Conservation (phyloP, 1,140 invertebrate species). For the Scylla paramamosain region DNA sequence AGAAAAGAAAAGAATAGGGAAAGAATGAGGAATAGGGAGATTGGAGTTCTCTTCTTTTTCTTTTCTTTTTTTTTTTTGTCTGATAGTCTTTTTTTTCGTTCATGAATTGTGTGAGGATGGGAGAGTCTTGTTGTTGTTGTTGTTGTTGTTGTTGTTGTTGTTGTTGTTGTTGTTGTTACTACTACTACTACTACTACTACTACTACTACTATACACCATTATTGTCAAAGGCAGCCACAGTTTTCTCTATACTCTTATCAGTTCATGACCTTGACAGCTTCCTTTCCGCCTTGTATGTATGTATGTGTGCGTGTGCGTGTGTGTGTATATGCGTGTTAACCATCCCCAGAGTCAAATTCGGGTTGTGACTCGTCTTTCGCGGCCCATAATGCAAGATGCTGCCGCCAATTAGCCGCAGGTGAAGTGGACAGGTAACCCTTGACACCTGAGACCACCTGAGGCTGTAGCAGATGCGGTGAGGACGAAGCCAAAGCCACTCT, state of each 20-base stretch:
- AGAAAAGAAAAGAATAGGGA: neutral
- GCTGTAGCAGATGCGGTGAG: neutral
- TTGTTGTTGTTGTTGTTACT: neutral
- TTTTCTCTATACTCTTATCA: neutral
- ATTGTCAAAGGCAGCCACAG: neutral
- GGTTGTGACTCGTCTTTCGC: neutral
- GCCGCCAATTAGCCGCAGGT: neutral
- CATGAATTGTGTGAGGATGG: neutral
- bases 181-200: neutral
- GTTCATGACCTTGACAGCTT: neutral
- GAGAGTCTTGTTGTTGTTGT: neutral
- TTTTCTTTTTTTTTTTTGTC: no score
- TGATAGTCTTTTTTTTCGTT: neutral
- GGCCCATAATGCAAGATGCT: neutral
- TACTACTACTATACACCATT: neutral
- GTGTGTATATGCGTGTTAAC: neutral
- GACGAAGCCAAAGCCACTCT: neutral
- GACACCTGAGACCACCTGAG: neutral
- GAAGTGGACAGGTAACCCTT: neutral
- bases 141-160: neutral
- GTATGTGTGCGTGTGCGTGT: conserved; percentile 29
- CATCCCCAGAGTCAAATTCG: neutral
- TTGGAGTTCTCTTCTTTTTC: neutral
- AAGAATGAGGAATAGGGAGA: neutral
- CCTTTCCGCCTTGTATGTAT: neutral